A percentile compares a stretch with the other conserved stretches of the same genome.
Evolutionary conservation across 2,113 vertebrate genomes (phyloP).

Genomic region (Pandion haliaetus): DNA sequence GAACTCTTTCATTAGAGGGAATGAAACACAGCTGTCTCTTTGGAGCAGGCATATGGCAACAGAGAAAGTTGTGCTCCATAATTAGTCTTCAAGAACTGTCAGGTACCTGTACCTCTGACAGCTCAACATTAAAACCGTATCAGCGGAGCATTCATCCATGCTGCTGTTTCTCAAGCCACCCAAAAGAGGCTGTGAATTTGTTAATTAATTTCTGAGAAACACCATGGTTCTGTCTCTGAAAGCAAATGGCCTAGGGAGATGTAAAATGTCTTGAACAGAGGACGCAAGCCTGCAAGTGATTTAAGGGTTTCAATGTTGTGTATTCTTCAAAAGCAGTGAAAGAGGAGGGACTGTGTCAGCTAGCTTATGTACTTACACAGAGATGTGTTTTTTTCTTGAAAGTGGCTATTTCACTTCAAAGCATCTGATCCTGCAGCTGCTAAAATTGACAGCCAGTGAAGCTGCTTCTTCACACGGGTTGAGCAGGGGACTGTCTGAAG

Average conservation of each 20-base stretch:
- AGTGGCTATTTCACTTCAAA: neutral
- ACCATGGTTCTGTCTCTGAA: neutral
- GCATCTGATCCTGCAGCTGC: neutral
- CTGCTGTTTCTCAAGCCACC: neutral
- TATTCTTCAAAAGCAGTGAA: neutral
- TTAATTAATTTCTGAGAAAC: neutral
- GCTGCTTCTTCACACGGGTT: neutral
- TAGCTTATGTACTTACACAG: neutral
- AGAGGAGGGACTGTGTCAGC: neutral
- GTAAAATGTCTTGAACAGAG: neutral
- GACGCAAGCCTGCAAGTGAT: neutral
- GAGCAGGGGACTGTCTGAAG: neutral
- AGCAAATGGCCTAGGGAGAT: neutral
- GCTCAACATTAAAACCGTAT: neutral
- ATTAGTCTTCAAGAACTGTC: neutral
- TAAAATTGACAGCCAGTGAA: neutral
- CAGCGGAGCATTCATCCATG: neutral
- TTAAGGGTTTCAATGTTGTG: neutral
- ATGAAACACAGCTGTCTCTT: slow-evolving; percentile 9
- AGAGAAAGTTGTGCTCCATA: neutral
- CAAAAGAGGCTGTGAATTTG: neutral
- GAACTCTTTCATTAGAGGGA: neutral
- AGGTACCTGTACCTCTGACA: neutral
- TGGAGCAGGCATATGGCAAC: neutral
- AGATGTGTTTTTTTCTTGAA: neutral